Evolutionary conservation across 2,797 vertebrate genomes (phyloP).

Genomic region (Coranthus polyacanthus): DNA sequence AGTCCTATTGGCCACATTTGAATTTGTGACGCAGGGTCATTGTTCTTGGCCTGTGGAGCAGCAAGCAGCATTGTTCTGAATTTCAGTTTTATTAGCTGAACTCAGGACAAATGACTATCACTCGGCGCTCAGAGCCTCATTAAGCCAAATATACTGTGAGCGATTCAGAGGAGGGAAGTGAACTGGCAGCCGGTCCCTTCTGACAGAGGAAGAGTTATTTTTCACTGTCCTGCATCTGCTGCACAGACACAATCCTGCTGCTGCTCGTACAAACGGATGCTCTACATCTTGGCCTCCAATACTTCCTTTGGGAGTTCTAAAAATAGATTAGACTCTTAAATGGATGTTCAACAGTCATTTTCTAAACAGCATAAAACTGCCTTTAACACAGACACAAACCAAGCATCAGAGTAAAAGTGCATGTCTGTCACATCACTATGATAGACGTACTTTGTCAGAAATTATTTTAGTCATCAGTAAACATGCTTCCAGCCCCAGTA

Average conservation of each 20-base stretch:
- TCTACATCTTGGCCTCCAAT: constrained; percentile 31
- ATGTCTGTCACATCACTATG: no score
- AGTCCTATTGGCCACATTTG: constrained; percentile 17
- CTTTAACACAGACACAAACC: background rate
- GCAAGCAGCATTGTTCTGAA: constrained; percentile 7
- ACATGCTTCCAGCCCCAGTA: no score
- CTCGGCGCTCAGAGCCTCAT: background rate
- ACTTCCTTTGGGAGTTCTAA: constrained; percentile 59
- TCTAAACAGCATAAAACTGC: background rate
- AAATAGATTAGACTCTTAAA: constrained; percentile 44
- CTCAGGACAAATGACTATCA: constrained; percentile 5
- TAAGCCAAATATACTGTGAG: background rate
- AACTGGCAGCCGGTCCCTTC: background rate
- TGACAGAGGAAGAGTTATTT: background rate
- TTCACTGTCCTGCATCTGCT: background rate
- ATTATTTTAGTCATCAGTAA: no score
- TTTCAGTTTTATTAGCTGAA: constrained; percentile 16
- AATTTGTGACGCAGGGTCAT: constrained; percentile 17
- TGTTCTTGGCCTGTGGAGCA: constrained; percentile 25
- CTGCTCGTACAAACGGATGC: constrained; percentile 38
- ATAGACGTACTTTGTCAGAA: no score
- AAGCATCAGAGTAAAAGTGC: background rate
- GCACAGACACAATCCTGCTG: constrained; percentile 8
- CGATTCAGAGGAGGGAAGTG: background rate
- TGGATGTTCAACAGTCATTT: constrained; percentile 6